Conservation (phyloP, 2,888 invertebrate genomes). For the Drosophila pegasa region DNA sequence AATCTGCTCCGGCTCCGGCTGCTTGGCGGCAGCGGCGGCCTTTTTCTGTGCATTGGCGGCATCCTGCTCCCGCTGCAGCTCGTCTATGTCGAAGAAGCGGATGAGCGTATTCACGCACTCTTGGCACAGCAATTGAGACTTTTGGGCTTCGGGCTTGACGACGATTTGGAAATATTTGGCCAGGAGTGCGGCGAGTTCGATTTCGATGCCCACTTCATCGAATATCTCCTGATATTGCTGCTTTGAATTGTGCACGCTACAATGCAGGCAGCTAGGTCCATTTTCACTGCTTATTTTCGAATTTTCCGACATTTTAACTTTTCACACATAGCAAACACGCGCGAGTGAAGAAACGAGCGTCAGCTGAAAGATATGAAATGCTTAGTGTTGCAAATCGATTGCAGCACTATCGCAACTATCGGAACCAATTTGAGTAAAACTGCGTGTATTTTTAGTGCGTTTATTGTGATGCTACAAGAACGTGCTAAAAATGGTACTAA, state of each 20-base stretch:
- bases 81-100: slow-evolving; percentile 77
- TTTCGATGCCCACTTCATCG: slow-evolving; percentile 81
- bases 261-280: slow-evolving; percentile 71
- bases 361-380: slow-evolving; percentile 56
- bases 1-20: background rate
- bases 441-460: slow-evolving; percentile 16
- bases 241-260: slow-evolving; percentile 59
- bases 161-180: slow-evolving; percentile 68
- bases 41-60: slow-evolving; percentile 25
- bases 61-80: slow-evolving; percentile 58
- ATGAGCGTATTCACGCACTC: slow-evolving; percentile 78
- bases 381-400: slow-evolving; percentile 23
- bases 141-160: slow-evolving; percentile 39
- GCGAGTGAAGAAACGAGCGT: slow-evolving; percentile 15
- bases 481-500: background rate
- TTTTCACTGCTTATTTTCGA: slow-evolving; percentile 33
- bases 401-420: slow-evolving; percentile 3
- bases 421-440: background rate
- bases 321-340: slow-evolving; percentile 54
- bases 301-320: slow-evolving; percentile 75
- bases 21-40: background rate
- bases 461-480: slow-evolving; percentile 5
- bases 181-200: slow-evolving; percentile 73
- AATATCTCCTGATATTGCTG: slow-evolving; percentile 77
- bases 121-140: slow-evolving; percentile 70